phyloP scores from a whole-genome alignment of 2,797 vertebrate species.

The Alosa sapidissima region DNA sequence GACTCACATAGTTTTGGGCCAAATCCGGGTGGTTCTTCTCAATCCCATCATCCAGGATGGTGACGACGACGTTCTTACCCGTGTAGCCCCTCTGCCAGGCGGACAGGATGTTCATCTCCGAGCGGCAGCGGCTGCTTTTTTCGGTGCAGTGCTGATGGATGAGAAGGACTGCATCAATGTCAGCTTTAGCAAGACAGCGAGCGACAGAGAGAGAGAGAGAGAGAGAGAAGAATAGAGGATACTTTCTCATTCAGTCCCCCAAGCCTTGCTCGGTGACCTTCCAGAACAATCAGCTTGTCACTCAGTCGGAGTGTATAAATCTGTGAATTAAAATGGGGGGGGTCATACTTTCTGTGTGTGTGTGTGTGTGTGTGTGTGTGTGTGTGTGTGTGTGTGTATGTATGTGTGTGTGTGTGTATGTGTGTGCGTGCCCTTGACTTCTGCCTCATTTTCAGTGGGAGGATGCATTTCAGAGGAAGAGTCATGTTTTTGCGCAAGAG shows the following conservation, averaged over 20 bases:
- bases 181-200: not conserved
- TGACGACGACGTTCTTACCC: slow-evolving; percentile 82
- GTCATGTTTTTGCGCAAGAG: not conserved
- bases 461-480: slow-evolving; percentile 13
- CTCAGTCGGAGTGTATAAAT: slow-evolving; percentile 25
- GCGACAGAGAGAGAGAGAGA: not conserved
- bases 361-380: not conserved
- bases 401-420: not conserved
- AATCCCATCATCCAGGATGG: slow-evolving; percentile 85
- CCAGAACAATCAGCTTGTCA: slow-evolving; percentile 29
- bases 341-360: slow-evolving; percentile 1
- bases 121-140: slow-evolving; percentile 66
- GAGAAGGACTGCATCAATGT: slow-evolving; percentile 10
- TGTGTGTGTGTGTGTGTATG: not conserved
- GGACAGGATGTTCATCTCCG: slow-evolving; percentile 79
- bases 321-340: slow-evolving; percentile 36
- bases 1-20: slow-evolving; percentile 82
- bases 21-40: slow-evolving; percentile 89
- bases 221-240: too few species aligned
- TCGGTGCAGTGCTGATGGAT: slow-evolving; percentile 65
- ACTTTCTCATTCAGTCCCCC: not conserved
- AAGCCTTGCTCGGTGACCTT: slow-evolving; percentile 35
- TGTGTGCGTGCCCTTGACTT: slow-evolving; percentile 44
- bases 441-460: slow-evolving; percentile 29
- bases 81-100: slow-evolving; percentile 87